phyloP scores from a whole-genome alignment of 2,888 invertebrate genomes.

The Agrotis exclamationis region DNA sequence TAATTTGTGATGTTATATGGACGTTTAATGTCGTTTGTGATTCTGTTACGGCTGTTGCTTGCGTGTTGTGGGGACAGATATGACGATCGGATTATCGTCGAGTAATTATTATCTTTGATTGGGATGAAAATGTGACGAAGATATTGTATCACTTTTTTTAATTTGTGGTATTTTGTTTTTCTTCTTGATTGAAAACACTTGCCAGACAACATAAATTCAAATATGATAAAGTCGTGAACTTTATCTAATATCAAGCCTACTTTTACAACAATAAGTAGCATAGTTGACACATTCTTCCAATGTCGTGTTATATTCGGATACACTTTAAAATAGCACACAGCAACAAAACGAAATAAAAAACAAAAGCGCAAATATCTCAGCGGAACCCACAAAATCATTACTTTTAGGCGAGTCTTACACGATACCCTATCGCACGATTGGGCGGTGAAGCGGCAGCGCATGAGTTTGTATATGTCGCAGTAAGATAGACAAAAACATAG shows the following conservation, averaged over 20 bases:
- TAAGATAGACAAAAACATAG: too few relatives aligned
- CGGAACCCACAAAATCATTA: constrained; percentile 6
- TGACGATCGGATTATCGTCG: not conserved
- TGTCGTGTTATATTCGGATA: not conserved
- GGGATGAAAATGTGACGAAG: not conserved
- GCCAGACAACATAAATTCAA: too few relatives aligned
- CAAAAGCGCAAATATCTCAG: constrained; percentile 17
- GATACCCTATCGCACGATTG: too few relatives aligned
- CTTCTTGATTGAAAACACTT: not conserved
- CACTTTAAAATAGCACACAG: not conserved
- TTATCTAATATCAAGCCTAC: constrained; percentile 2
- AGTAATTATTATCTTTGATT: constrained; percentile 12
- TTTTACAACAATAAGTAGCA: not conserved
- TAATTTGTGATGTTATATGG: constrained; percentile 36
- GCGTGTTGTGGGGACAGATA: not conserved
- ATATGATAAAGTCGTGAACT: not conserved
- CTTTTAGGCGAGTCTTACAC: not conserved
- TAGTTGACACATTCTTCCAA: not conserved
- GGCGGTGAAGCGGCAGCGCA: too few relatives aligned
- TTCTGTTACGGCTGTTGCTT: constrained; percentile 26
- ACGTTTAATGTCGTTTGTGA: constrained; percentile 28
- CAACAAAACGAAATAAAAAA: constrained; percentile 20
- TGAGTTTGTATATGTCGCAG: too few relatives aligned
- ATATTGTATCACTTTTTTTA: not conserved
- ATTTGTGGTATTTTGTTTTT: not conserved